Evolutionary conservation across 1,140 invertebrate genomes (phyloP), one percentile per base, ranked within the genome.

Genomic region (Andrena cerasifolii): DNA sequence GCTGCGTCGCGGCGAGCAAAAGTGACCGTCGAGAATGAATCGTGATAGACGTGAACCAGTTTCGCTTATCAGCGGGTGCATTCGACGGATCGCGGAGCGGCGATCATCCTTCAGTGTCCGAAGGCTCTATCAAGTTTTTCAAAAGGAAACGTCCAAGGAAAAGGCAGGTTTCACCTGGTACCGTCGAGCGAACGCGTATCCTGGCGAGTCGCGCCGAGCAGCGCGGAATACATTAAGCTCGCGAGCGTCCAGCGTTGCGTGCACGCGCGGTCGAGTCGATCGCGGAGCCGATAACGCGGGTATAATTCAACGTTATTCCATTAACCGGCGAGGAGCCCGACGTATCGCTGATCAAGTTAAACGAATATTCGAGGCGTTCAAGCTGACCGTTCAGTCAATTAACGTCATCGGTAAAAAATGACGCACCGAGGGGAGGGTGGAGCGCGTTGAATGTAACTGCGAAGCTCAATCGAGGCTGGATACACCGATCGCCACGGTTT

Each of bases 21-120:
- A 36, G 0, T 26, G 59, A 73, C 36, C 58, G 71, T 40, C 36
- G 18, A 16, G n/a, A 40, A 53, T 53, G 26, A 73, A 73, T 40
- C 31, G 14, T 26, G 12, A 26, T 10, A 0, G 5, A 26, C 31
- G 31, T 14, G 16, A n/a, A n/a, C n/a, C n/a, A n/a, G 49, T 47
- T 51, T 63, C 49, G 31, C 26, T 16, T 16, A 14, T 14, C 8
- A 3, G 43, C 12, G 18, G 47, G 18, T n/a, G n/a, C 21, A n/a
- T 7, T 3, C 7, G 7, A n/a, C 47, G 47, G 4, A 2, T 49
- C n/a, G 43, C 43, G 43, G 12, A 16, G 18, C 18, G n/a, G n/a
- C n/a, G n/a, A n/a, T n/a, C n/a, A n/a, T n/a, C n/a, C n/a, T n/a
- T n/a, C n/a, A n/a, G n/a, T n/a, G n/a, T n/a, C n/a, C n/a, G n/a